phyloP scores from a whole-genome alignment of 2,888 invertebrate genomes.

The Scaptomyza flava region DNA sequence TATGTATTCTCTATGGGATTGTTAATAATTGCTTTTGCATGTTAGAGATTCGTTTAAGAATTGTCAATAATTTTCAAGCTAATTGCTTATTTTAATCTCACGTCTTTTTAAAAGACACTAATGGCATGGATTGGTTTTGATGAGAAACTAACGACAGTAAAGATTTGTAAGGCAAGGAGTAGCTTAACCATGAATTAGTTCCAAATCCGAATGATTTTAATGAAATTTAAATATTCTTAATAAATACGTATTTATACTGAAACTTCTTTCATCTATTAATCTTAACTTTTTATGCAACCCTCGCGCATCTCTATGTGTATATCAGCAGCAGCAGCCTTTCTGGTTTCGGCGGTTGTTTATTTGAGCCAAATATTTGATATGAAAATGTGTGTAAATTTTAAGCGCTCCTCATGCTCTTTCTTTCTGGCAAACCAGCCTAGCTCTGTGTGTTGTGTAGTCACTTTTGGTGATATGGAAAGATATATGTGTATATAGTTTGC shows the following conservation, averaged over 20 bases:
- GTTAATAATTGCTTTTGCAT: background rate
- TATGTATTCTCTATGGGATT: background rate
- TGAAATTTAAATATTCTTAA: too few species aligned
- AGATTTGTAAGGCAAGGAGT: background rate
- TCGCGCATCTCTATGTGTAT: slow-evolving; percentile 21
- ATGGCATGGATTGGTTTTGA: background rate
- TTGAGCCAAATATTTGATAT: slow-evolving; percentile 71
- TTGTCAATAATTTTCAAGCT: background rate
- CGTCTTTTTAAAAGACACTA: background rate
- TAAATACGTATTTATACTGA: background rate
- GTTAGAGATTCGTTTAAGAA: background rate
- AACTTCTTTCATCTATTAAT: background rate
- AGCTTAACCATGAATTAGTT: too few species aligned
- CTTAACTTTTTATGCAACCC: slow-evolving; percentile 21
- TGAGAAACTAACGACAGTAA: background rate
- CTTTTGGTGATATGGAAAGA: slow-evolving; percentile 30
- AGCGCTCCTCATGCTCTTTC: slow-evolving; percentile 27
- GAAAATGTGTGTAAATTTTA: slow-evolving; percentile 73
- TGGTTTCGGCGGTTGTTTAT: slow-evolving; percentile 55
- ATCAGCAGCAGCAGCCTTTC: slow-evolving; percentile 30
- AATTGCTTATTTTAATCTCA: background rate
- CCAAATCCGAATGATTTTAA: too few species aligned
- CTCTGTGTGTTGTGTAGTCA: slow-evolving; percentile 51
- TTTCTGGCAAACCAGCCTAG: slow-evolving; percentile 9
- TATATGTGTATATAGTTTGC: slow-evolving; percentile 20